A percentile compares a stretch with the other conserved stretches of the same genome.
phyloP scores from a whole-genome alignment of 2,888 invertebrate species.

The Agonopterix heracliana region DNA sequence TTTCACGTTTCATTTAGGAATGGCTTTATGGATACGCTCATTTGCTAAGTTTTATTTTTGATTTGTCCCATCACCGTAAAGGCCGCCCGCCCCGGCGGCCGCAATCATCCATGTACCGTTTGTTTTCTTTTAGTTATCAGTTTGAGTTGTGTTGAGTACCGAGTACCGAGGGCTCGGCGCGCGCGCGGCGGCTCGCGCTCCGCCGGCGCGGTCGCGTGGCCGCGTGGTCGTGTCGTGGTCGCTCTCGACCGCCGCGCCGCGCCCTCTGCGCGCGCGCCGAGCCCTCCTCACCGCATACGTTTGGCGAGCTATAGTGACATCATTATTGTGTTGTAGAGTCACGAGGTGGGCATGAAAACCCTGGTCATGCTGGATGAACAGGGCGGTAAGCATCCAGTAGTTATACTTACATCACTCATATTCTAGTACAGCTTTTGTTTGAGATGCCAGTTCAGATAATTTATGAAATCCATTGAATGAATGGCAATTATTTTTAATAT shows the following conservation, averaged over 20 bases:
- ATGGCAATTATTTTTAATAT: conserved; percentile 55
- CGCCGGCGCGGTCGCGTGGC: conserved; percentile 1
- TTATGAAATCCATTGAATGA: conserved; percentile 52
- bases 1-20: conserved; percentile 71
- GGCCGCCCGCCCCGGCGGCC: conserved; percentile 26
- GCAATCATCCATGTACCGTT: conserved; percentile 39
- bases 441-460: conserved; percentile 68
- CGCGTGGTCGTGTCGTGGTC: background rate
- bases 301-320: conserved; percentile 76
- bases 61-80: conserved; percentile 27
- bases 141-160: conserved; percentile 60
- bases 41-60: conserved; percentile 64
- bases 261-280: conserved; percentile 8
- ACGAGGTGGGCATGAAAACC: conserved; percentile 99
- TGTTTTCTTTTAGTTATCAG: conserved; percentile 60
- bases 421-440: conserved; percentile 71
- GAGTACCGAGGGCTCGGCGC: conserved; percentile 50
- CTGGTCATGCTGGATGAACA: conserved; percentile 99
- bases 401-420: conserved; percentile 71
- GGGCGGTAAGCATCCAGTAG: conserved; percentile 95
- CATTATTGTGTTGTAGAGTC: conserved; percentile 92
- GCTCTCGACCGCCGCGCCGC: conserved; percentile 25
- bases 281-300: conserved; percentile 57
- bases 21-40: conserved; percentile 70
- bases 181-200: conserved; percentile 17